These are phyloP conservation scores for Rugalucina vietnamica DNA, from an alignment of 2,888 invertebrate species.

Conservation along the genomic window DNA sequence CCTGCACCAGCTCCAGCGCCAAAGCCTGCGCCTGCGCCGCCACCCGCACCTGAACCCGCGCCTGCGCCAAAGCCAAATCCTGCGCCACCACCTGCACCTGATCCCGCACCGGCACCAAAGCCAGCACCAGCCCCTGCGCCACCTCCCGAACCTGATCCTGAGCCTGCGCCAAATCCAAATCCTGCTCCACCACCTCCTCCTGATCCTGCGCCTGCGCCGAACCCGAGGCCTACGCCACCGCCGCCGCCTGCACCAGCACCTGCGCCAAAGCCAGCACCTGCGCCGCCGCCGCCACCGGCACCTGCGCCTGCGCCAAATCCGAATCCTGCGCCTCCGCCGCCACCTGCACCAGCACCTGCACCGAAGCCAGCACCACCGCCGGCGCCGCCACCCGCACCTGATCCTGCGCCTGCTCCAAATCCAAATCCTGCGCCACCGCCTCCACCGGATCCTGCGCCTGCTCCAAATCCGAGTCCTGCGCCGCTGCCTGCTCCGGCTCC, in stretches of 20 bases:
- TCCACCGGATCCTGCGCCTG: neutral
- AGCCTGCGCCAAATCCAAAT: neutral
- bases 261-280: neutral
- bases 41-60: neutral
- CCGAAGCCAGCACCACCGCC: neutral
- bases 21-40: neutral
- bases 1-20: neutral
- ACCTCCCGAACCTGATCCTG: neutral
- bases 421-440: neutral
- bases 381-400: neutral
- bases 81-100: neutral
- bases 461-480: neutral
- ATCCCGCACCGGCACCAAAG: neutral
- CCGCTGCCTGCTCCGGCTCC: neutral
- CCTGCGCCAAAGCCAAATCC: neutral
- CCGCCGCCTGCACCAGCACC: neutral
- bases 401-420: neutral
- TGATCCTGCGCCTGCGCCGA: neutral
- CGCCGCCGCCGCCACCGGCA: neutral
- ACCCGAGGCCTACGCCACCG: neutral
- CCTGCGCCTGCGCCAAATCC: neutral
- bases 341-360: slow-evolving; percentile 3
- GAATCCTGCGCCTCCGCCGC: neutral
- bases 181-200: neutral
- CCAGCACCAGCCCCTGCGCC: slow-evolving; percentile 4